Conservation (phyloP, 2,888 invertebrate genomes). For the Cantharis rufa region DNA sequence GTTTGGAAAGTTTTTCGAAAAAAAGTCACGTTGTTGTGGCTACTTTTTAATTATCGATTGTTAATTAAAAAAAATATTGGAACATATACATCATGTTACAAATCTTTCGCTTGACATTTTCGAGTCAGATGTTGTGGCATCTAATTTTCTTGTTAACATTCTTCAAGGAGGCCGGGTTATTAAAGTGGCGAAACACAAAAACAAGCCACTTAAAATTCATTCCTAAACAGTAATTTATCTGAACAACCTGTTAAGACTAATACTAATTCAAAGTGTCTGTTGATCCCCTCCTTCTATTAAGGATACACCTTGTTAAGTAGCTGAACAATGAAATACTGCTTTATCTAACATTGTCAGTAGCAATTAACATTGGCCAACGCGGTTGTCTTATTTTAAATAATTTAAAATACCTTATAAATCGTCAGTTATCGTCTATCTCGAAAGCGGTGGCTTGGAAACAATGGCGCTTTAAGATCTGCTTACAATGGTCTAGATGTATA, state of each 20-base stretch:
- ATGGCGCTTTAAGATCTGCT: constrained; percentile 47
- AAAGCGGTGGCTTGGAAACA: constrained; percentile 43
- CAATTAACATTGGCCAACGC: constrained; percentile 42
- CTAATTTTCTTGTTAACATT: constrained; percentile 45
- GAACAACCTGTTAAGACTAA: constrained; percentile 36
- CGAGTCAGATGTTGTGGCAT: constrained; percentile 27
- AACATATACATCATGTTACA: constrained; percentile 36
- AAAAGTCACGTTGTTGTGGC: not conserved
- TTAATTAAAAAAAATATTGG: constrained; percentile 36
- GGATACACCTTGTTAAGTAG: constrained; percentile 38
- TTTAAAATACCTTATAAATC: constrained; percentile 49
- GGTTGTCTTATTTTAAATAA: constrained; percentile 45
- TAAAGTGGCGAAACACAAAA: constrained; percentile 36
- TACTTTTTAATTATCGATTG: constrained; percentile 39
- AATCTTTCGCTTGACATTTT: constrained; percentile 35
- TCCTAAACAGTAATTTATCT: constrained; percentile 32
- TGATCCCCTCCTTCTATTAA: constrained; percentile 41
- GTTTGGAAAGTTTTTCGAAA: not conserved
- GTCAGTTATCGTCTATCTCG: constrained; percentile 44
- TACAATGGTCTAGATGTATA: constrained; percentile 43
- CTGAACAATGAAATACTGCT: constrained; percentile 36
- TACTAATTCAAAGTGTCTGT: constrained; percentile 35
- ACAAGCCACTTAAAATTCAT: constrained; percentile 38
- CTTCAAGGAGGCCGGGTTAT: constrained; percentile 35
- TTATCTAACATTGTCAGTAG: constrained; percentile 39